Evolutionary conservation across 2,888 invertebrate genomes (phyloP).

Genomic region (Perizoma affinitatum): DNA sequence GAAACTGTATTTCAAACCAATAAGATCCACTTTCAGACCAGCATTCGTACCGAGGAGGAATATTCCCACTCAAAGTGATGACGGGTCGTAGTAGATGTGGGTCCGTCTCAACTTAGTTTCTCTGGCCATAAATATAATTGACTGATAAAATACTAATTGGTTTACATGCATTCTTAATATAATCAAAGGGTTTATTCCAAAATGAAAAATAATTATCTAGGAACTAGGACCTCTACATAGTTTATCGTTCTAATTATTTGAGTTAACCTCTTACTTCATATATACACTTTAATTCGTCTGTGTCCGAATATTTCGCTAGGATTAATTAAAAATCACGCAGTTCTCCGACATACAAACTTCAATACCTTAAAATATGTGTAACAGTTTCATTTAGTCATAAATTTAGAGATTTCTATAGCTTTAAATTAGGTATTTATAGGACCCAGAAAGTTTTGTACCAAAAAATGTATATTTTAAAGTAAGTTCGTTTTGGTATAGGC

Average conservation of each 20-base stretch:
- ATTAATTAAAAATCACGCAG: slow-evolving; percentile 15
- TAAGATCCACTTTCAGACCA: slow-evolving; percentile 70
- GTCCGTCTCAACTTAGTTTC: slow-evolving; percentile 54
- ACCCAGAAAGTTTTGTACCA: slow-evolving; percentile 77
- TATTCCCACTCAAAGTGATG: slow-evolving; percentile 51
- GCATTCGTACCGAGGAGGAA: slow-evolving; percentile 72
- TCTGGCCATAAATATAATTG: slow-evolving; percentile 63
- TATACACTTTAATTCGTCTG: slow-evolving; percentile 15
- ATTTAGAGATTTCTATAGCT: slow-evolving; percentile 74
- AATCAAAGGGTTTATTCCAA: neutral
- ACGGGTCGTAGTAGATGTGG: slow-evolving; percentile 40
- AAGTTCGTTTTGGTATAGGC: slow-evolving; percentile 77
- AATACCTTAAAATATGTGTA: slow-evolving; percentile 39
- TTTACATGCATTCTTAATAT: slow-evolving; percentile 17
- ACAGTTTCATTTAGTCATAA: slow-evolving; percentile 76
- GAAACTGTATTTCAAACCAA: slow-evolving; percentile 67
- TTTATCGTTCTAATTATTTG: no score
- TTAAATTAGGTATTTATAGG: slow-evolving; percentile 71
- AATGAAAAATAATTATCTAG: no score
- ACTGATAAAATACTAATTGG: slow-evolving; percentile 54
- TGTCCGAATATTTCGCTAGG: slow-evolving; percentile 47
- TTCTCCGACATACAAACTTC: no score
- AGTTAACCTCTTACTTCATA: no score
- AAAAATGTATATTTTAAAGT: slow-evolving; percentile 78
- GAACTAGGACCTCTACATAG: no score